phyloP scores from a whole-genome alignment of 2,888 invertebrate species.

The Troides oblongomaculatus region DNA sequence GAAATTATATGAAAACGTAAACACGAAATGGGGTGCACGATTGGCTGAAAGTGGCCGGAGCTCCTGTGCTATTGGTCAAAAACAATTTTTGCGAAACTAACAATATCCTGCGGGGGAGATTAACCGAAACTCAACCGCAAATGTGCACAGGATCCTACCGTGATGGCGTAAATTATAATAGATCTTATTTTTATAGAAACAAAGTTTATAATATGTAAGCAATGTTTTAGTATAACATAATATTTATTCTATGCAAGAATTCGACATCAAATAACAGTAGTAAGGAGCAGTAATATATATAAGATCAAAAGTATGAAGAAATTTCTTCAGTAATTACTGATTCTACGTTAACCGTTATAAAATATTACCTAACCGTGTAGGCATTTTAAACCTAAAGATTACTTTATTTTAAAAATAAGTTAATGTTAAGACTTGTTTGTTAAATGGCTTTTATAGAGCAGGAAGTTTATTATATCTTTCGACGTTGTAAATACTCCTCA shows the following conservation, averaged over 20 bases:
- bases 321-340: no score
- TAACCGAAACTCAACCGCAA: slow-evolving; percentile 71
- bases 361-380: no score
- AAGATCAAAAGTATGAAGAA: no score
- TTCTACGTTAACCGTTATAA: no score
- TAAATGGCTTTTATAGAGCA: no score
- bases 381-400: no score
- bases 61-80: slow-evolving; percentile 75
- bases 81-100: slow-evolving; percentile 74
- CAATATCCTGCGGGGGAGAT: slow-evolving; percentile 73
- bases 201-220: slow-evolving; percentile 35
- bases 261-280: no score
- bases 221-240: neutral
- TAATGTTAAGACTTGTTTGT: no score
- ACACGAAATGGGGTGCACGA: slow-evolving; percentile 54
- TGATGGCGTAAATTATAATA: slow-evolving; percentile 36
- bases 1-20: slow-evolving; percentile 50
- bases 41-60: slow-evolving; percentile 67
- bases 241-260: neutral
- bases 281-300: no score
- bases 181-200: slow-evolving; percentile 35
- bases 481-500: no score
- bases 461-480: no score
- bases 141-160: slow-evolving; percentile 63
- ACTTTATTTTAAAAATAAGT: no score